phyloP scores from a whole-genome alignment of 37 sponge, comb jelly and placozoan genomes.

The Tethya wilhelma region DNA sequence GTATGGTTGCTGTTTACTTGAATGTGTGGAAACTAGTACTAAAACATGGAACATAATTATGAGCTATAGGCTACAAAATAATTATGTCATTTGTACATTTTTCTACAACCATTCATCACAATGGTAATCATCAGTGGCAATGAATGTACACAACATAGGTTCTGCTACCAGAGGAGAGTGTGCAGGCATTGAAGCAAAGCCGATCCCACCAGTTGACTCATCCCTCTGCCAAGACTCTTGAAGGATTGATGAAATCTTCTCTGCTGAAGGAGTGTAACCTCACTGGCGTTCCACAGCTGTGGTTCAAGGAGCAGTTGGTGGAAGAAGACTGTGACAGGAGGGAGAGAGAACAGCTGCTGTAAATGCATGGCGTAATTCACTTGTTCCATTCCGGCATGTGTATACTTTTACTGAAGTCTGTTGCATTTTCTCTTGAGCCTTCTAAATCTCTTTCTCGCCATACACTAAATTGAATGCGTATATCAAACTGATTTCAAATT shows the following conservation, averaged over 20 bases:
- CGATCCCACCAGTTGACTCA: background rate
- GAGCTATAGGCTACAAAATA: too few species aligned
- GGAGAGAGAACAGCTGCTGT: background rate
- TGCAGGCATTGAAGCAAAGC: background rate
- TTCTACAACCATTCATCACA: too few species aligned
- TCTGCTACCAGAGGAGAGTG: slow-evolving; percentile 29
- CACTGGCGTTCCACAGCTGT: slow-evolving; percentile 58
- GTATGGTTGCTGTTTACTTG: too few species aligned
- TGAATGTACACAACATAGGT: slow-evolving; percentile 19
- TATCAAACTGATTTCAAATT: too few species aligned
- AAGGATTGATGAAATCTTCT: slow-evolving; percentile 30
- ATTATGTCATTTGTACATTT: too few species aligned
- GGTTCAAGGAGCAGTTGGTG: slow-evolving; percentile 39
- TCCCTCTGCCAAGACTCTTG: background rate
- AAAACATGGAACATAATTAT: background rate
- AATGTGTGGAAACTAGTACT: background rate
- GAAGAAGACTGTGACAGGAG: background rate
- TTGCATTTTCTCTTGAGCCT: too few species aligned
- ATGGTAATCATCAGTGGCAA: background rate
- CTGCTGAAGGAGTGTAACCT: slow-evolving; percentile 62
- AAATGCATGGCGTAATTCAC: too few species aligned
- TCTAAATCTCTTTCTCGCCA: too few species aligned
- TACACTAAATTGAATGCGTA: too few species aligned
- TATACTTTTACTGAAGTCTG: too few species aligned
- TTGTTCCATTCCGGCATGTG: too few species aligned